Base-by-base conservation (phyloP, 2,888 invertebrate genomes). In the Calameuta pallipes region DNA sequence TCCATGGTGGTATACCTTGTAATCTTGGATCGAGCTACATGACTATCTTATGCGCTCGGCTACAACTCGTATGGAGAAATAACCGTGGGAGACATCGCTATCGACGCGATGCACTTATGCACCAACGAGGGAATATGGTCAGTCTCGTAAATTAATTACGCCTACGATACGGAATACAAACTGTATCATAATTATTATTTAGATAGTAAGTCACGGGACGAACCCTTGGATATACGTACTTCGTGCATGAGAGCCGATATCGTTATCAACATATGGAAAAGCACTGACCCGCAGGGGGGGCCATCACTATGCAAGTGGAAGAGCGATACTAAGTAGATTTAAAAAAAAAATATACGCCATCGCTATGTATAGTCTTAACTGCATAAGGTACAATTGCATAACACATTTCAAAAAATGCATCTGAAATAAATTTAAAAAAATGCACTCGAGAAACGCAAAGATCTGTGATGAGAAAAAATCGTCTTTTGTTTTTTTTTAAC, bases 11-110 rank as follows among this genome's bases (percentile, higher is more conserved):
- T 56, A 74, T 75, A 78, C 75, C 85, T 80, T 84, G 79, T 80
- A 82, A 84, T 85, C 83, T 79, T 69, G 77, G 75, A 84, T 85
- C 83, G 86, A 84, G 85, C 83, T 74, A 34, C 74, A 77, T 70
- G 34, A 36, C 75, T 73, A 75, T 80, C 78, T 80, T 76, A 73
- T 73, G 77, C 78, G 84, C 23, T 23, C 9, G 56, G 23, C 56
- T 56, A 56, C 23, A 56, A 23, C 23, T 56, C 56, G 56, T 23
- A 56, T 9, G 56, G 56, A 56, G 23, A 56, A 56, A 56, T 56
- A 2, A 56, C 56, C 56, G 56, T 56, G 56, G 56, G 56, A 56
- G 56, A 56, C 56, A 6, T 56, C 56, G 23, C 56, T 23, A 23
- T 56, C 56, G 56, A 56, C 23, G 56, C 56, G 56, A 56, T 56